Evolutionary conservation across 2,888 invertebrate genomes (phyloP).

Genomic region (Pseudeuparius sepicola): DNA sequence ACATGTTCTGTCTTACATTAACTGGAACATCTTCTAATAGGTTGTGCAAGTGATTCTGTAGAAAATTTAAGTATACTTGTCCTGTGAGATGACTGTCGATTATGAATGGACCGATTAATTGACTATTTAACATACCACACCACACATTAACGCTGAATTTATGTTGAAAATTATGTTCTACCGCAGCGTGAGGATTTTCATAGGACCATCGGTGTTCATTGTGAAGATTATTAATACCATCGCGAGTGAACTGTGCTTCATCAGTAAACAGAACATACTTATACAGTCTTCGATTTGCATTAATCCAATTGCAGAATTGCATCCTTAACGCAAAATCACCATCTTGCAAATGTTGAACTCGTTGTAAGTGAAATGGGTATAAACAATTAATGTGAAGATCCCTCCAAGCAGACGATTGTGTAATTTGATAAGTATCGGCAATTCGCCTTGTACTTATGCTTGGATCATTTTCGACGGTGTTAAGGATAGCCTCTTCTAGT

Average conservation of each 20-base stretch:
- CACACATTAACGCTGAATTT: background rate
- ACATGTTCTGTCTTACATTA: no score
- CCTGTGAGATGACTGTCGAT: background rate
- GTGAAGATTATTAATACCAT: constrained; percentile 6
- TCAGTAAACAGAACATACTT: constrained; percentile 5
- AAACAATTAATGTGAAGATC: no score
- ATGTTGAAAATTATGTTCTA: constrained; percentile 1
- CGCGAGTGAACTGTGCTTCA: constrained; percentile 3
- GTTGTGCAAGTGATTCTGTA: background rate
- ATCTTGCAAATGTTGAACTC: no score
- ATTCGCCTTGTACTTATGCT: no score
- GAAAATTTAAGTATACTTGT: constrained; percentile 5
- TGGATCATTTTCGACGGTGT: no score
- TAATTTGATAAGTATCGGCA: no score
- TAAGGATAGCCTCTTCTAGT: no score
- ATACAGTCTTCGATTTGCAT: constrained; percentile 2
- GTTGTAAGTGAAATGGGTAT: no score
- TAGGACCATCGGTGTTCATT: constrained; percentile 6
- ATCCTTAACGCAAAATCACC: no score
- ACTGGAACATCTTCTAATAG: no score
- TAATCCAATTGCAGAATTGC: no score
- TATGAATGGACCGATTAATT: constrained; percentile 2
- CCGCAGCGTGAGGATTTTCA: constrained; percentile 3
- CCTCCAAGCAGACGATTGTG: no score
- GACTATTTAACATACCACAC: constrained; percentile 7